Evolutionary conservation across 2,797 vertebrate species (phyloP), one percentile per base, ranked within the genome.

Genomic region (Discoglossus pictus): DNA sequence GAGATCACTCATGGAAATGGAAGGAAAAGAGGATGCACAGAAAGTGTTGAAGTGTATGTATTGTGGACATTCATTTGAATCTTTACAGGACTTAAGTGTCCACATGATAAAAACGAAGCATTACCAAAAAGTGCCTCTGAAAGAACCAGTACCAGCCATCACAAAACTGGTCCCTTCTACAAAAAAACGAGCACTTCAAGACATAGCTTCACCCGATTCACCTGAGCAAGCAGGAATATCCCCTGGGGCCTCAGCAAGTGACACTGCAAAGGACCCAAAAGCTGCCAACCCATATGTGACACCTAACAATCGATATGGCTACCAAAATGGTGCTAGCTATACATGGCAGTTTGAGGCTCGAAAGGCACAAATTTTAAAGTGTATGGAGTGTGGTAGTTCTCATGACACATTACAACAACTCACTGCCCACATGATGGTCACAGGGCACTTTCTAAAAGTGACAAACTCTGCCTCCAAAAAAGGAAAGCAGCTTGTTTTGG

Each of bases 101-200:
- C 97, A 99, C 83, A 99, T 99, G 97, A 99, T 99, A 79, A 99
- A 99, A 93, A 99, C 97, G 68, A 99, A 99, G 91, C 97, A 99
- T 92, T 99, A 99, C 94, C 97, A 99, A 92, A 99, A 99, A 95
- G 97, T 99, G 95, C 97, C 97, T 96, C 95, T 99, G 78, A 99
- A 99, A 91, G 97, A 99, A 86, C 97, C 97, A 47, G 94, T 99
- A 86, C 93, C 96, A 72, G 93, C 95, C 74, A 92, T 99, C 76
- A 85, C 95, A 73, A 99, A 96, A 77, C 87, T 99, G 85, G 89
- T 98, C 65, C 93, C 94, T 72, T 92, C 96, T 73, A 93, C 93
- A 84, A 99, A 97, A 90, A 98, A 96, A 81, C 89, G 96, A 83
- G 89, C 86, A 43, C 94, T 95, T 80, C 94, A 94, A 82, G 97